phyloP scores from a whole-genome alignment of 2,797 vertebrate species.

The Vespertilio murinus region DNA sequence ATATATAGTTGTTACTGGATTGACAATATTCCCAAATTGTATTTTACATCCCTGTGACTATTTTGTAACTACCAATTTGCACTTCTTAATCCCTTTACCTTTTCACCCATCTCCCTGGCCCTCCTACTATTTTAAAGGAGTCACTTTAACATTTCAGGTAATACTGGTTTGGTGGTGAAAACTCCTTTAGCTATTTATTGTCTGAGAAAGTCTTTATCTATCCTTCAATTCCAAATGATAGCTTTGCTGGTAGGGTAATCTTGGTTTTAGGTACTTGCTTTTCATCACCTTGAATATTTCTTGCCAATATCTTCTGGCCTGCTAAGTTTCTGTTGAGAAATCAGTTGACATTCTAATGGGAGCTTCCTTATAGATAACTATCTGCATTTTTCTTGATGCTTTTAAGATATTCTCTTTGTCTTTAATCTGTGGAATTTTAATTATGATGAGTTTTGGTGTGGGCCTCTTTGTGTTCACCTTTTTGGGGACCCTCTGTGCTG shows the following conservation, averaged over 20 bases:
- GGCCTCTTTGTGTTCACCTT: too few species aligned
- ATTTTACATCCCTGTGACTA: not conserved
- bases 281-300: too few species aligned
- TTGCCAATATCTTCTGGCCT: too few species aligned
- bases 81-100: not conserved
- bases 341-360: too few species aligned
- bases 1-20: not conserved
- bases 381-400: too few species aligned
- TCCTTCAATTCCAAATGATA: not conserved
- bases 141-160: not conserved
- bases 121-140: not conserved
- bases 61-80: not conserved
- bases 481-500: too few species aligned
- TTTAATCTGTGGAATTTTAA: too few species aligned
- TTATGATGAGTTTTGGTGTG: too few species aligned
- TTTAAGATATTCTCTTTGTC: too few species aligned
- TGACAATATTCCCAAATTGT: not conserved
- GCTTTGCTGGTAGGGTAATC: not conserved
- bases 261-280: not conserved
- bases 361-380: too few species aligned
- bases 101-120: not conserved
- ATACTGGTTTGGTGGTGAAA: not conserved
- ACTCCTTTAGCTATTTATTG: not conserved
- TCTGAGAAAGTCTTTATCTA: not conserved
- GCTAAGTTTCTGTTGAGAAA: too few species aligned